These are phyloP conservation scores for Trypoxylon attenuatum DNA, from an alignment of 2,888 invertebrate species.

Conservation along the genomic window DNA sequence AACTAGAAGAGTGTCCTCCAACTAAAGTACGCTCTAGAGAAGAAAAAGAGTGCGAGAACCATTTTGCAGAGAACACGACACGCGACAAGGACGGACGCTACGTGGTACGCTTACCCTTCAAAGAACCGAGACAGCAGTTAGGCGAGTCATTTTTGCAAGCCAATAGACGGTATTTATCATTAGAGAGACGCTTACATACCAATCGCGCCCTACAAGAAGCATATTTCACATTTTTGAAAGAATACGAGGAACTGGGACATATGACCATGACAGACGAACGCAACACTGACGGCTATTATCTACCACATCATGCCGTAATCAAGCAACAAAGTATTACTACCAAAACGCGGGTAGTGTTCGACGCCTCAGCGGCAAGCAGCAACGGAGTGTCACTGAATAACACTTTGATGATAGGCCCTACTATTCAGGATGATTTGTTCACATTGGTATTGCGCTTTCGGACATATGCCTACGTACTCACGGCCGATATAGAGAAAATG, in stretches of 20 bases:
- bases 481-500: conserved; percentile 23
- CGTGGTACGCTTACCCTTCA: neutral
- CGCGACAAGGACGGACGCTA: neutral
- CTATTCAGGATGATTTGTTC: neutral
- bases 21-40: neutral
- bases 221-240: neutral
- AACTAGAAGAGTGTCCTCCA: neutral
- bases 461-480: conserved; percentile 7
- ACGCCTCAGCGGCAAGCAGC: neutral
- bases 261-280: neutral
- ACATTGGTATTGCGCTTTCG: conserved; percentile 17
- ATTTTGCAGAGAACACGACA: neutral
- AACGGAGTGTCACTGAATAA: neutral
- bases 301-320: neutral
- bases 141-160: neutral
- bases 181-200: neutral
- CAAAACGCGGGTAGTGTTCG: neutral
- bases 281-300: neutral
- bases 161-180: neutral
- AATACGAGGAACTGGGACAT: neutral
- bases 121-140: neutral
- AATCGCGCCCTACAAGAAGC: too few relatives aligned
- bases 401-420: neutral
- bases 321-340: neutral
- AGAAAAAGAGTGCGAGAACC: neutral